phyloP scores from a whole-genome alignment of 2,797 vertebrate genomes.

The Rhynchotus rufescens region DNA sequence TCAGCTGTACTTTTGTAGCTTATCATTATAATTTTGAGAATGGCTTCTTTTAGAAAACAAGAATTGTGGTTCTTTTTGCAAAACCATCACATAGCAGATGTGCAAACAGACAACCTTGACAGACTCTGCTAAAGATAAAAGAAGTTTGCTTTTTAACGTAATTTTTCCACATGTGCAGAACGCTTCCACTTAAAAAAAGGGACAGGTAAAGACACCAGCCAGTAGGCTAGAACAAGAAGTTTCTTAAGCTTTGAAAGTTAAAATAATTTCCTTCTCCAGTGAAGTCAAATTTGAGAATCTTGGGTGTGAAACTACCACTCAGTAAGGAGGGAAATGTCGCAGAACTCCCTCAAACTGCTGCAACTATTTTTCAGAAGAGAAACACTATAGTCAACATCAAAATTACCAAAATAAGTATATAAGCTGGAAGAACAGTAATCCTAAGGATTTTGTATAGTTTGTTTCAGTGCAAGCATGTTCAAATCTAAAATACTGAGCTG shows the following conservation, averaged over 20 bases:
- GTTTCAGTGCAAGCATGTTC: neutral
- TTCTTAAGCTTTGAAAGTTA: neutral
- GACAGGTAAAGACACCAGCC: neutral
- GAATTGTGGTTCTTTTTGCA: neutral
- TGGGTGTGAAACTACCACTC: neutral
- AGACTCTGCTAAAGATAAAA: neutral
- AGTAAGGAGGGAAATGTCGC: neutral
- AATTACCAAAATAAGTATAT: neutral
- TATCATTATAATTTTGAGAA: neutral
- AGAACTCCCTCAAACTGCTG: neutral
- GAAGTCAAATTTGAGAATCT: neutral
- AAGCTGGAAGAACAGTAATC: neutral
- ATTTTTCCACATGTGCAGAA: neutral
- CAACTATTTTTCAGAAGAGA: neutral
- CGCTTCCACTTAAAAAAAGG: neutral
- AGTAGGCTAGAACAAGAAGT: neutral
- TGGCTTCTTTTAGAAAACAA: neutral
- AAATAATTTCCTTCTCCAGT: neutral
- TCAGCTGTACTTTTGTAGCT: neutral
- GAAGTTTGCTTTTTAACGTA: neutral
- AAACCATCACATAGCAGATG: rapidly evolving
- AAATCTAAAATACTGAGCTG: neutral
- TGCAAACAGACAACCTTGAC: neutral
- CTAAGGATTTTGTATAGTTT: neutral
- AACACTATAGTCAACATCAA: neutral